Evolutionary conservation across 2,888 invertebrate genomes (phyloP).

Genomic region (Tupiocoris notatus): DNA sequence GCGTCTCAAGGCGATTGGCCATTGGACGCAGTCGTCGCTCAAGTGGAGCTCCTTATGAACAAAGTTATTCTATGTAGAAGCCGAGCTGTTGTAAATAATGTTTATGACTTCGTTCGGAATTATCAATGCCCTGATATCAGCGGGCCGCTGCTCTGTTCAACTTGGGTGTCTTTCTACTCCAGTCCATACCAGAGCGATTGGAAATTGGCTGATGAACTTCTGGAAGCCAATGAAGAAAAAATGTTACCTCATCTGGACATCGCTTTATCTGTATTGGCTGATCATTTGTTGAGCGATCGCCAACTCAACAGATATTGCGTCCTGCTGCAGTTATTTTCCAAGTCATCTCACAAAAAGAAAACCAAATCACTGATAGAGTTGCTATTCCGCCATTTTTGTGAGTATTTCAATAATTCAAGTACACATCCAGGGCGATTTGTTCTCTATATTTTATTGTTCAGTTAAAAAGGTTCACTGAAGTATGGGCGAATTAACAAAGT

Average conservation of each 20-base stretch:
- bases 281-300: not conserved
- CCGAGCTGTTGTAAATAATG: not conserved
- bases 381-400: conserved; percentile 3
- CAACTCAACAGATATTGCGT: conserved; percentile 7
- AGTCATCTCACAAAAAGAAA: not conserved
- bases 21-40: not conserved
- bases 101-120: not conserved
- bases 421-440: too few relatives aligned
- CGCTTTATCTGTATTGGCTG: not conserved
- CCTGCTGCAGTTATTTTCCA: conserved; percentile 3
- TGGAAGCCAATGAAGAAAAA: not conserved
- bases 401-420: too few relatives aligned
- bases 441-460: too few relatives aligned
- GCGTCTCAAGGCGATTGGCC: not conserved
- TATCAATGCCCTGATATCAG: not conserved
- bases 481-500: too few relatives aligned
- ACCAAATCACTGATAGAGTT: not conserved
- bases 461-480: too few relatives aligned
- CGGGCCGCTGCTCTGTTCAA: not conserved
- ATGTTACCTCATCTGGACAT: conserved; percentile 4
- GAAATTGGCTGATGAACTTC: conserved; percentile 1
- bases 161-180: not conserved
- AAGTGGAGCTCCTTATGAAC: conserved; percentile 6
- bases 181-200: conserved; percentile 7
- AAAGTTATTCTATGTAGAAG: not conserved